phyloP scores from a whole-genome alignment of 2,797 vertebrate genomes.

The Crax fasciolata region DNA sequence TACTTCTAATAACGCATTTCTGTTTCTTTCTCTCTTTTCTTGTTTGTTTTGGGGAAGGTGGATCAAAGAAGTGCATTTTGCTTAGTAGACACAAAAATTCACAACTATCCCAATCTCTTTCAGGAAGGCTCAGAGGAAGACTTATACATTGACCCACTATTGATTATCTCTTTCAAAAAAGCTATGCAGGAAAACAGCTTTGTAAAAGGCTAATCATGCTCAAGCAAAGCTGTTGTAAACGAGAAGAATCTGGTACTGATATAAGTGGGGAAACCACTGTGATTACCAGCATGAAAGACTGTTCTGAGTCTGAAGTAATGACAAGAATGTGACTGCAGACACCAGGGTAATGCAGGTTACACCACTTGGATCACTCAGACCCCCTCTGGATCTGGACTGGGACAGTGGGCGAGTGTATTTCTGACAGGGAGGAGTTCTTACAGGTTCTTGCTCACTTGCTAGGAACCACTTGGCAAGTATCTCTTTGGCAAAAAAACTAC shows the following conservation, averaged over 20 bases:
- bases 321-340: not conserved
- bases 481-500: not conserved
- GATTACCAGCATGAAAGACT: not conserved
- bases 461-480: not conserved
- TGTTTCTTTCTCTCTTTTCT: not conserved
- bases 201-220: not conserved
- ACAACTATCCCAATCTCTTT: not conserved
- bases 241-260: not conserved
- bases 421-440: not conserved
- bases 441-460: not conserved
- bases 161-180: constrained; percentile 30
- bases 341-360: not conserved
- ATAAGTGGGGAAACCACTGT: not conserved
- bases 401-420: not conserved
- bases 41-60: not conserved
- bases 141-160: not conserved
- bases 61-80: constrained; percentile 3
- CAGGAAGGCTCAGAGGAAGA: not conserved
- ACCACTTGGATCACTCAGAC: not conserved
- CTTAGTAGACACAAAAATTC: constrained; percentile 5
- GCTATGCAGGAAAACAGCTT: not conserved
- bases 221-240: not conserved
- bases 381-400: not conserved
- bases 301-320: not conserved
- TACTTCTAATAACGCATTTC: constrained; percentile 23